Conservation (phyloP, 2,888 invertebrate genomes). For the Lepidonotus clava region DNA sequence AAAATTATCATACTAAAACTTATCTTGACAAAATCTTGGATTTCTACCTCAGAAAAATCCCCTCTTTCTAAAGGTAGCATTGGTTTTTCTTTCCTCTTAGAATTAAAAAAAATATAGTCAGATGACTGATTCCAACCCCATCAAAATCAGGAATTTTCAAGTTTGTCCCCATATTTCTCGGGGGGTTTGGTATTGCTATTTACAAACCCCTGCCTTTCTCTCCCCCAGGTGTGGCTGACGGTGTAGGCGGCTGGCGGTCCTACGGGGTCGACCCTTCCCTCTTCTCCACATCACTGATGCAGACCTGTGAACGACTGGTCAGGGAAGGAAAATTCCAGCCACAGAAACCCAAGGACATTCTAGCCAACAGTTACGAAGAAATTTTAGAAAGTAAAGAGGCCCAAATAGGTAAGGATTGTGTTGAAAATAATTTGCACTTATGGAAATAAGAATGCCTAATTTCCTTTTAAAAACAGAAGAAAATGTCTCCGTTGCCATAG, state of each 20-base stretch:
- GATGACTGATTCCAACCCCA: too few relatives aligned
- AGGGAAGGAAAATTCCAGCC: slow-evolving; percentile 91
- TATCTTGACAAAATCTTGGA: too few relatives aligned
- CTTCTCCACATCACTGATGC: slow-evolving; percentile 96
- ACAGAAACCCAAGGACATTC: slow-evolving; percentile 90
- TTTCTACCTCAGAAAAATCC: too few relatives aligned
- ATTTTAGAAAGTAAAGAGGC: slow-evolving; percentile 94
- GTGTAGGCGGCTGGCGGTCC: slow-evolving; percentile 98
- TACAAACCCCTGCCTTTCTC: not conserved
- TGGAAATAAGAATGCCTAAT: not conserved
- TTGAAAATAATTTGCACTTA: not conserved
- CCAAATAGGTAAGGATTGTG: slow-evolving; percentile 89
- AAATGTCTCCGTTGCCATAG: too few relatives aligned
- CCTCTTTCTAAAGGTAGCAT: too few relatives aligned
- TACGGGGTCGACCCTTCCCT: slow-evolving; percentile 98
- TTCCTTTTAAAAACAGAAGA: too few relatives aligned
- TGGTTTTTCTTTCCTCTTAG: too few relatives aligned
- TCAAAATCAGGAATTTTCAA: too few relatives aligned
- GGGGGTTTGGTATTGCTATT: not conserved
- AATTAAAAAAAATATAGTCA: too few relatives aligned
- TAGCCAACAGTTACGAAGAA: slow-evolving; percentile 95
- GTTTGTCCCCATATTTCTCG: too few relatives aligned
- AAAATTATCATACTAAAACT: too few relatives aligned
- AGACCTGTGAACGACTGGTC: slow-evolving; percentile 95
- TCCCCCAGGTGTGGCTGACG: slow-evolving; percentile 95